Base-by-base conservation (phyloP, 2,797 vertebrate genomes). In the Oryzias sinensis region DNA sequence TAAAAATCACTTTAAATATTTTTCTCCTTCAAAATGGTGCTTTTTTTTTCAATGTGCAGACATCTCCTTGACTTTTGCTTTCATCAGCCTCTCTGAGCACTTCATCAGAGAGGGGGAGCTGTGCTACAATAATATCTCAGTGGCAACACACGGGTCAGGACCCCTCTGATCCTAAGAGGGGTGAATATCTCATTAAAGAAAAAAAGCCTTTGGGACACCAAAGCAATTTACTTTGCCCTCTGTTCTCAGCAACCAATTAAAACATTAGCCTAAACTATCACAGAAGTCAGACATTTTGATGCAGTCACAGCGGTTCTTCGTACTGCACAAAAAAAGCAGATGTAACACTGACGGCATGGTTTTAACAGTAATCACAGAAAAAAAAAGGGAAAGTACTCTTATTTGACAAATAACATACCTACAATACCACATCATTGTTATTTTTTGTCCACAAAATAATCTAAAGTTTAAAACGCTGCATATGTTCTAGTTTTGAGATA, bases 211-310 rank as follows among this genome's bases (percentile, higher is more conserved):
- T 77, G 88, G 88, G 88, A 87, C 72, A 61, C 68, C 57, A 80
- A 87, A 87, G 87, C 88, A 89, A 91, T 90, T 91, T 89, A 80
- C 72, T 67, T 85, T 80, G 87, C 84, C 86, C 88, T 86, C 81
- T 87, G 84, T 89, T 88, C 86, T 84, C 51, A 49, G 77, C 83
- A 89, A 81, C 83, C 86, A 91, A 91, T 91, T 90, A 91, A 91
- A 89, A 87, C 86, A 87, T 88, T 87, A 87, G 82, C 80, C 84
- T 80, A 84, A 89, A 86, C 85, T 81, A 76, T 76, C 49, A 55
- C 81, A 52, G 70, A 15, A 66, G 75, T 80, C 79, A 50, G 80
- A 83, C 77, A 86, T 88, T 84, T 82, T 83, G 85, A 84, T 68
- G 73, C 64, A 52, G 72, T 65, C 56, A 68, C 68, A 71, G 80